phyloP scores from a whole-genome alignment of 2,888 invertebrate genomes.

The Ochropacha duplaris region DNA sequence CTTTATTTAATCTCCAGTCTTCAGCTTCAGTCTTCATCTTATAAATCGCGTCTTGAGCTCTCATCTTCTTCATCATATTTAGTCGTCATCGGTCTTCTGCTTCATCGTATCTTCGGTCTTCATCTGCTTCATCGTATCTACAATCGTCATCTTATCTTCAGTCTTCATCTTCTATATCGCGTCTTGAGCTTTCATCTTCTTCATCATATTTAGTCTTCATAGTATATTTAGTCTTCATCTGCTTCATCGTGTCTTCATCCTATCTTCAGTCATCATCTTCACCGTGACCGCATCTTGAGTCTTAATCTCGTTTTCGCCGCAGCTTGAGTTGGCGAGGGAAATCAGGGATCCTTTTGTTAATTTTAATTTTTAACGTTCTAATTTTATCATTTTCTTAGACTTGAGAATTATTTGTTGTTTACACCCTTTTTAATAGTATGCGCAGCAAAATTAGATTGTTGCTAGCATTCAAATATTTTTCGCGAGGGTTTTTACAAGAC shows the following conservation, averaged over 20 bases:
- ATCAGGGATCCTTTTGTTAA: no score
- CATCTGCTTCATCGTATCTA: constrained; percentile 10
- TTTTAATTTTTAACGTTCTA: no score
- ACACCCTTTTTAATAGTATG: no score
- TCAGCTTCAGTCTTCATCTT: background rate
- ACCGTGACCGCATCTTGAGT: constrained; percentile 13
- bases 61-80: constrained; percentile 10
- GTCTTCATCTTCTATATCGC: background rate
- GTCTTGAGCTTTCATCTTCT: constrained; percentile 3
- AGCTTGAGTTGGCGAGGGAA: constrained; percentile 13
- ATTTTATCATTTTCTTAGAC: constrained; percentile 7
- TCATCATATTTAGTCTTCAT: background rate
- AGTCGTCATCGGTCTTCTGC: constrained; percentile 15
- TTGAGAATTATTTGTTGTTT: no score
- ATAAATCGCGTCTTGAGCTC: background rate
- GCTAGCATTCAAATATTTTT: no score
- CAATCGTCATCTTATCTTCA: constrained; percentile 6
- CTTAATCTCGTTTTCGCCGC: constrained; percentile 9
- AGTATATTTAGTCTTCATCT: background rate
- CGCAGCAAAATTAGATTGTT: no score
- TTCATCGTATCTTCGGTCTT: constrained; percentile 12
- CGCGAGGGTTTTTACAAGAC: no score
- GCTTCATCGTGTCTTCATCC: background rate
- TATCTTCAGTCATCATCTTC: background rate
- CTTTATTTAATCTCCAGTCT: no score